Evolutionary conservation across 2,113 vertebrate species (phyloP), one percentile per base, ranked within the genome.

Genomic region (Echinops telfairi): DNA sequence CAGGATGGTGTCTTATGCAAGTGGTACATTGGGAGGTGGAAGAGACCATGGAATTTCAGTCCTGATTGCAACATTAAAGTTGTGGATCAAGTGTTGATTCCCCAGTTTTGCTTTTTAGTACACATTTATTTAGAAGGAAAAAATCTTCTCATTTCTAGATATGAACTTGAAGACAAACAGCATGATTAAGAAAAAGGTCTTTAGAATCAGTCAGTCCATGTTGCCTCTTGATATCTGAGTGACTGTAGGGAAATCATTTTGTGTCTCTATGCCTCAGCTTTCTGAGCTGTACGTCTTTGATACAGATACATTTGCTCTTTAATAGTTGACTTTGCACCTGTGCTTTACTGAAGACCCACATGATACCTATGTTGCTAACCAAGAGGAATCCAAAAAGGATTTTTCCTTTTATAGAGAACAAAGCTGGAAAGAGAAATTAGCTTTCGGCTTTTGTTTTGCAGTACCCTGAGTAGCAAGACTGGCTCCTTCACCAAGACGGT

Each of bases 1-100:
- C 2, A 0, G 0, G 8, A 6, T 19, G 20, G 4, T 77, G n/a
- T 29, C 16, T 68, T 75, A 8, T 33, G 78, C 20, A 11, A 4
- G 2, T 20, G 31, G 10, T 10, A 60, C 6, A 2, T 20, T 57
- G 82, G 75, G 57, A 78, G 17, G 36, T 3, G 2, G n/a, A 47
- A 77, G 27, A 36, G 64, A 36, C 6, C 47, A 81, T 84, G 60
- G 60, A 19, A 68, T 75, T 60, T 38, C 27, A 68, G 58, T 25
- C 25, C 7, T 11, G 25, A 40, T 64, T 92, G 47, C 77, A 40
- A 15, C 31, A 2, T 0, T 31, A 23, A 22, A 25, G 36, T 40
- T 64, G 2, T 16, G 36, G 1, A 6, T 40, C 22, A 25, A 0
- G n/a, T 27, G 6, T 12, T 16, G 60, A 75, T 6, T 58, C 27